These are phyloP conservation scores for Kryptolebias marmoratus DNA, from an alignment of 2,113 vertebrate species.

Conservation along the genomic window DNA sequence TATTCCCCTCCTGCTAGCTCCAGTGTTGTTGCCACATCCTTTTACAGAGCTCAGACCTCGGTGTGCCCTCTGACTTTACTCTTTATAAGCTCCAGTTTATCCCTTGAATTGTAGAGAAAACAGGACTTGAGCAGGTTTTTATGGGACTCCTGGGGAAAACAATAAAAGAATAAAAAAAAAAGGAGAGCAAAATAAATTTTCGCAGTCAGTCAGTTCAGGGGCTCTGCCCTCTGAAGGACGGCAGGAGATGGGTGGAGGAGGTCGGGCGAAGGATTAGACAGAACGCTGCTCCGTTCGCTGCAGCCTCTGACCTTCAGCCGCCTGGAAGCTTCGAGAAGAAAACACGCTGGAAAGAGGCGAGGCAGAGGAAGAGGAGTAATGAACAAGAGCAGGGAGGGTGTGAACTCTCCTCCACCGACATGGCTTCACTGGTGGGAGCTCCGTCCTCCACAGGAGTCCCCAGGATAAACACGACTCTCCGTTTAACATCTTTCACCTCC, in stretches of 20 bases:
- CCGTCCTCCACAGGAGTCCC: constrained; percentile 57
- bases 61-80: constrained; percentile 62
- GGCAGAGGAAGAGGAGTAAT: constrained; percentile 49
- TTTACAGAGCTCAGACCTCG: constrained; percentile 69
- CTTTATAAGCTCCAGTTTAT: constrained; percentile 76
- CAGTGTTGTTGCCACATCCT: constrained; percentile 39
- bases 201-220: constrained; percentile 42
- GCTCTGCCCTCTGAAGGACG: constrained; percentile 44
- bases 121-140: constrained; percentile 63
- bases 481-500: constrained; percentile 63
- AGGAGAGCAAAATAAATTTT: constrained; percentile 38
- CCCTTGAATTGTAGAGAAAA: constrained; percentile 71
- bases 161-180: constrained; percentile 31
- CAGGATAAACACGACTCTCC: constrained; percentile 63
- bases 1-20: constrained; percentile 36
- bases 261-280: constrained; percentile 36
- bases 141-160: constrained; percentile 63
- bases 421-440: constrained; percentile 38
- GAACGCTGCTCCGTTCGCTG: constrained; percentile 26
- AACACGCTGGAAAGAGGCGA: constrained; percentile 27
- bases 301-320: constrained; percentile 45
- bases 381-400: constrained; percentile 18
- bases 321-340: constrained; percentile 29
- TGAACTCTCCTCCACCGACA: constrained; percentile 62
- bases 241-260: constrained; percentile 17